Conservation (phyloP, 2,797 vertebrate genomes). For the Chaunax sp. region DNA sequence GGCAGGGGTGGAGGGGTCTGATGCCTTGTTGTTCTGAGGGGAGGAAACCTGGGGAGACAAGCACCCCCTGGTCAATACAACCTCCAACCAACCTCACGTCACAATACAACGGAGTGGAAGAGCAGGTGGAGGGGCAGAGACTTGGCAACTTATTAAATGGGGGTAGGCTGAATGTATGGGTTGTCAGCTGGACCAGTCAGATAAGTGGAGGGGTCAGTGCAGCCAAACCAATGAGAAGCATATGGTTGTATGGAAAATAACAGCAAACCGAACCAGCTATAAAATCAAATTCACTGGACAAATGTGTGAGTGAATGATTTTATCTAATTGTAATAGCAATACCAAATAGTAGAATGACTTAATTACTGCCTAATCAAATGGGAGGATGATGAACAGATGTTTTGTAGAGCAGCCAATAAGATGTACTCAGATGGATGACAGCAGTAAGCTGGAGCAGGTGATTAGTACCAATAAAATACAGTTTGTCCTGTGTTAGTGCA, state of each 20-base stretch:
- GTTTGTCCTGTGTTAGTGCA: background rate
- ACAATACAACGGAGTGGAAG: conserved; percentile 40
- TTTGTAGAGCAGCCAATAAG: background rate
- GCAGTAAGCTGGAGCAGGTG: conserved; percentile 18
- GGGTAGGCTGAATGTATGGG: background rate
- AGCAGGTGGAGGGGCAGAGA: conserved; percentile 23
- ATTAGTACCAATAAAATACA: conserved; percentile 5
- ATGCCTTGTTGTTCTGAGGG: conserved; percentile 82
- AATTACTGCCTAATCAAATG: conserved; percentile 3
- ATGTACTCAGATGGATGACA: conserved; percentile 7
- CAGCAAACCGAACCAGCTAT: background rate
- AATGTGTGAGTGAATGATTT: conserved; percentile 14
- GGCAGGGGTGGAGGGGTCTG: conserved; percentile 77
- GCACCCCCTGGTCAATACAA: conserved; percentile 77
- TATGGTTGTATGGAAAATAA: background rate
- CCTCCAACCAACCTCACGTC: conserved; percentile 58
- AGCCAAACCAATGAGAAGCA: conserved; percentile 15
- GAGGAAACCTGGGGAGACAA: conserved; percentile 83
- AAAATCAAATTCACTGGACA: background rate
- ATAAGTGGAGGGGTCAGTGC: conserved; percentile 8
- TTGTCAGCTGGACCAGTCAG: conserved; percentile 23
- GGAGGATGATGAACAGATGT: background rate
- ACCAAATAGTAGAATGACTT: background rate
- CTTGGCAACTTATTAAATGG: conserved; percentile 18
- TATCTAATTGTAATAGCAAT: background rate